These are phyloP conservation scores for Scelioninae gen. 1 DNA, from an alignment of 2,888 invertebrate genomes.

Conservation along the genomic window DNA sequence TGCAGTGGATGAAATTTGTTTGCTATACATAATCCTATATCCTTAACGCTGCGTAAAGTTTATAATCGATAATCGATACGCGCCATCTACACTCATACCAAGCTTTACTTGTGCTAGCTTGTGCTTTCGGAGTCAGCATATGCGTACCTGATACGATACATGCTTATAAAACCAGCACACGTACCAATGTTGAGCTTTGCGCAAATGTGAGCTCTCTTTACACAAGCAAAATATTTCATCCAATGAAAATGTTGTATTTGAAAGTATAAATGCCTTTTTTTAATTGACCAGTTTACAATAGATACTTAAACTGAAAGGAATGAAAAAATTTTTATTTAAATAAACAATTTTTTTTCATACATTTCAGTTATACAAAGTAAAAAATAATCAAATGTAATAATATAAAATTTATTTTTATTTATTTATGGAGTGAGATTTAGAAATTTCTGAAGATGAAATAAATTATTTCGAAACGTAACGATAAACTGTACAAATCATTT, in stretches of 20 bases:
- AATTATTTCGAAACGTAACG: too few relatives aligned
- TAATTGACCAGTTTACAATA: too few relatives aligned
- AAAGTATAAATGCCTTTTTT: conserved; percentile 20
- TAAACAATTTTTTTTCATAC: too few relatives aligned
- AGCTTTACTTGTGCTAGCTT: conserved; percentile 1
- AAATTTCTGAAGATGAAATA: too few relatives aligned
- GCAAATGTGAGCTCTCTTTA: conserved; percentile 18
- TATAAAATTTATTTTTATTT: too few relatives aligned
- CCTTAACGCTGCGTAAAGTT: conserved; percentile 41
- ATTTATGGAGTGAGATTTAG: too few relatives aligned
- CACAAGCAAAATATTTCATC: conserved; percentile 19
- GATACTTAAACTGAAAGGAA: too few relatives aligned
- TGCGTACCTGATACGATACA: not conserved
- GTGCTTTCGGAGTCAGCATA: conserved; percentile 3
- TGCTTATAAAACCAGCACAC: conserved; percentile 1
- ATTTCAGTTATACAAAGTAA: too few relatives aligned
- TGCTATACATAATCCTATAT: conserved; percentile 22
- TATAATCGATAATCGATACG: conserved; percentile 57
- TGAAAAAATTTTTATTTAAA: too few relatives aligned
- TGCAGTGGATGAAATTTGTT: not conserved
- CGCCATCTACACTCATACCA: conserved; percentile 38
- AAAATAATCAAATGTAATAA: too few relatives aligned
- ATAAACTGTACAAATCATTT: too few relatives aligned
- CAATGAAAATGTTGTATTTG: conserved; percentile 26
- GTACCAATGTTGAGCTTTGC: not conserved